Conservation (phyloP, 2,797 vertebrate species). For the Peromyscus aztecus region DNA sequence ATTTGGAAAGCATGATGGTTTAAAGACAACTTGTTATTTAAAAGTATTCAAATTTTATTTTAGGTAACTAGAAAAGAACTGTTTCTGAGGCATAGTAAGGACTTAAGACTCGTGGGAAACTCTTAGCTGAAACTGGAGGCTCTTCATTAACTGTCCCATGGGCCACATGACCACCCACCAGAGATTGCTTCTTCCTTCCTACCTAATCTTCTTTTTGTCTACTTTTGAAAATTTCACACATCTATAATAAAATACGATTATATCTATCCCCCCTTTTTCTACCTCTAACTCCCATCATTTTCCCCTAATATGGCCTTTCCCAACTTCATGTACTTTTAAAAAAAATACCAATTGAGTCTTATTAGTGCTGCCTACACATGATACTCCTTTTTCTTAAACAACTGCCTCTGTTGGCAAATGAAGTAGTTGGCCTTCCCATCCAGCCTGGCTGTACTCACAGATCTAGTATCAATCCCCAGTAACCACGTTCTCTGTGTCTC, state of each 20-base stretch:
- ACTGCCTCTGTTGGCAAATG: conserved; percentile 25
- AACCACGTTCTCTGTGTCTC: not conserved
- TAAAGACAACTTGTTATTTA: conserved; percentile 9
- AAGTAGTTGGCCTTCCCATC: not conserved
- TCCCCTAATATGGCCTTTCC: not conserved
- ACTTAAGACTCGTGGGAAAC: not conserved
- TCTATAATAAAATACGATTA: not conserved
- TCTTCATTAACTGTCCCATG: not conserved
- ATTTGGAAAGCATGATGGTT: conserved; percentile 22
- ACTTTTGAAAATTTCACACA: not conserved
- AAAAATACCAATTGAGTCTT: not conserved
- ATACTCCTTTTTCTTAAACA: not conserved
- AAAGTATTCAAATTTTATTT: conserved; percentile 33
- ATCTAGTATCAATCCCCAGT: not conserved
- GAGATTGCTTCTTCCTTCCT: not conserved
- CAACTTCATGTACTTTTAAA: not conserved
- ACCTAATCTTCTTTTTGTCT: not conserved
- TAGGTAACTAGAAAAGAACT: conserved; percentile 16
- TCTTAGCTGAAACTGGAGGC: not conserved
- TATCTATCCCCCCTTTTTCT: not conserved
- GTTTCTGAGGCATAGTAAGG: not conserved
- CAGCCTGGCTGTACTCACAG: not conserved
- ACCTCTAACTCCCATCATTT: not conserved
- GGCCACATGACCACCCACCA: not conserved
- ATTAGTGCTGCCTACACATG: not conserved